phyloP scores from a whole-genome alignment of 2,113 vertebrate species.

The Cheilinus undulatus region DNA sequence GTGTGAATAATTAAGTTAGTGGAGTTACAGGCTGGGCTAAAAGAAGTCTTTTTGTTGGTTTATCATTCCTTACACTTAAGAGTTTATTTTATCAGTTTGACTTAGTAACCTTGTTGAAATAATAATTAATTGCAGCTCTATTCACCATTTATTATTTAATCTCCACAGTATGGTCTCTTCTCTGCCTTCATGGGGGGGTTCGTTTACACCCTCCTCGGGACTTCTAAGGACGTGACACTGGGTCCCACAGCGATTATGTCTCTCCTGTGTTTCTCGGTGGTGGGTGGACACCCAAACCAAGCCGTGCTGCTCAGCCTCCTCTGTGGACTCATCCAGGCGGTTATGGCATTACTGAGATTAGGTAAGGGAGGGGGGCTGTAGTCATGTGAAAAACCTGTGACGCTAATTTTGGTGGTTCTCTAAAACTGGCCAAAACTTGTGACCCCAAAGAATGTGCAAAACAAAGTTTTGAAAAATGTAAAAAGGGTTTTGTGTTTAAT shows the following conservation, averaged over 20 bases:
- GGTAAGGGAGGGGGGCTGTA: conserved; percentile 79
- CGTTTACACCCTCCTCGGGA: conserved; percentile 92
- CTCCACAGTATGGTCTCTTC: conserved; percentile 92
- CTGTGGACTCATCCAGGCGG: conserved; percentile 89
- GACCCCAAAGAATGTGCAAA: background rate
- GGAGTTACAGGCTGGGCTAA: no score
- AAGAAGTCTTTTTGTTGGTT: no score
- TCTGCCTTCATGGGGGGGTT: conserved; percentile 96
- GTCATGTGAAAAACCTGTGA: conserved; percentile 49
- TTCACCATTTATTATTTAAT: conserved; percentile 1
- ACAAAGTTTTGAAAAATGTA: background rate
- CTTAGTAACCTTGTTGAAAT: no score
- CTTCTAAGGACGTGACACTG: conserved; percentile 95
- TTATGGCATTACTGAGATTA: conserved; percentile 89
- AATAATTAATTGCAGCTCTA: background rate
- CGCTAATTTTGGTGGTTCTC: conserved; percentile 4
- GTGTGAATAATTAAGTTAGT: no score
- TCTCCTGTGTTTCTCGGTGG: conserved; percentile 90
- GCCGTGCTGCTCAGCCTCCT: conserved; percentile 92
- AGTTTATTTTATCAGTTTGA: no score
- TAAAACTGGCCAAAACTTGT: background rate
- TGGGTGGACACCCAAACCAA: conserved; percentile 82
- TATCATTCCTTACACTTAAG: no score
- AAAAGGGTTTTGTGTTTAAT: background rate
- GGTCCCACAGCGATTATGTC: conserved; percentile 99